Evolutionary conservation across 2,113 vertebrate genomes (phyloP).

Genomic region (Centrocercus urophasianus): DNA sequence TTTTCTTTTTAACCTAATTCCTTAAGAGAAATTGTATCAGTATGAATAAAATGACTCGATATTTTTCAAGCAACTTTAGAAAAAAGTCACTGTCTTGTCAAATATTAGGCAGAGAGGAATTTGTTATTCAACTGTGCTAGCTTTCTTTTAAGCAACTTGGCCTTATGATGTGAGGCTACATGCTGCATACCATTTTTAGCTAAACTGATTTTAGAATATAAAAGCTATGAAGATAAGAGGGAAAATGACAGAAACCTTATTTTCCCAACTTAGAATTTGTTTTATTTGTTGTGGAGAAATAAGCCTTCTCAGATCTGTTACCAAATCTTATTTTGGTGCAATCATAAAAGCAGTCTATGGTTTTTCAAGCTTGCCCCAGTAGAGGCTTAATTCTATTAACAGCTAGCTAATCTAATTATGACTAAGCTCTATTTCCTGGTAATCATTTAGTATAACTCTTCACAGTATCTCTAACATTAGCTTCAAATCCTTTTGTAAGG

Average conservation of each 20-base stretch:
- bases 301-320: neutral
- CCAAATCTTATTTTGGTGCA: neutral
- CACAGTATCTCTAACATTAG: conserved; percentile 16
- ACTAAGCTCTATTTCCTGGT: neutral
- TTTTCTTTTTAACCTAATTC: neutral
- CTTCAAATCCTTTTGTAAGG: neutral
- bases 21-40: neutral
- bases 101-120: neutral
- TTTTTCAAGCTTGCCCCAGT: neutral
- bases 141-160: neutral
- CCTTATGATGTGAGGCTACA: neutral
- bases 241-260: neutral
- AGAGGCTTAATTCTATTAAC: conserved; percentile 43
- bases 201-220: neutral
- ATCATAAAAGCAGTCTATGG: neutral
- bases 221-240: neutral
- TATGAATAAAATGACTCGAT: neutral
- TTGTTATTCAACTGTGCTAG: neutral
- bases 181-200: neutral
- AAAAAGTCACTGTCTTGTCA: neutral
- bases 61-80: neutral
- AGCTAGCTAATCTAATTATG: conserved; percentile 36
- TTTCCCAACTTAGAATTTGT: neutral
- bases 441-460: neutral
- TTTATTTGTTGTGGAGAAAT: neutral